Evolutionary conservation across 1,140 invertebrate genomes (phyloP), one percentile per base, ranked within the genome.

Genomic region (Aricia agestis): DNA sequence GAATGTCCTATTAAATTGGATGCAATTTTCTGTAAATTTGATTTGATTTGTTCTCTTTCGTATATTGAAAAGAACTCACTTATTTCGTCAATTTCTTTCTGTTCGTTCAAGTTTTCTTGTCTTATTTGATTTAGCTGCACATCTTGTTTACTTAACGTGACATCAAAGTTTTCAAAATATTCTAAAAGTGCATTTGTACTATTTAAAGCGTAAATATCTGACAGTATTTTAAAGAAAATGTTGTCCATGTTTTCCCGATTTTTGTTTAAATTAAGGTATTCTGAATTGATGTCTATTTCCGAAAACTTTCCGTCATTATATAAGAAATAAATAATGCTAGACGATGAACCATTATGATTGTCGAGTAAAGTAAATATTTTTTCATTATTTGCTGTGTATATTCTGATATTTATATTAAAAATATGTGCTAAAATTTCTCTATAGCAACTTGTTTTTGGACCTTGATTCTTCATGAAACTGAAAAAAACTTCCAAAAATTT

Each of bases 391-490:
- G 41, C 15, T 9, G 25, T 25, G 19, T 71, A 71, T 25, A 71
- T 36, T 58, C 70, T 66, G 0, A 71, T 66, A 15, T 71, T 71
- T 3, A 71, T 71, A 7, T 58, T 41, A 66, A 71, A 71, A 71
- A 71, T 58, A 19, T 66, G n/a, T 18, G 70, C 70, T 71, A 71
- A 57, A 15, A 71, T 45, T 17, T 71, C 70, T 66, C 70, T 71
- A n/a, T 71, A 71, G 45, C 42, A 66, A 52, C 15, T 31, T 7
- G 61, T 41, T 36, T 45, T 19, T 17, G 65, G 61, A 25, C 65
- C 69, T 1, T 9, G 65, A 66, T 71, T 13, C 25, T 32, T 32
- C 1, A 71, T 63, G 66, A 52, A 65, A n/a, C 18, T 52, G n/a
- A 52, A 31, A n/a, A 13, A 66, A 18, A 17, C 7, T 10, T 57